Evolutionary conservation across 1,140 invertebrate genomes (phyloP), one percentile per base, ranked within the genome.

Genomic region (Tachypleus tridentatus): DNA sequence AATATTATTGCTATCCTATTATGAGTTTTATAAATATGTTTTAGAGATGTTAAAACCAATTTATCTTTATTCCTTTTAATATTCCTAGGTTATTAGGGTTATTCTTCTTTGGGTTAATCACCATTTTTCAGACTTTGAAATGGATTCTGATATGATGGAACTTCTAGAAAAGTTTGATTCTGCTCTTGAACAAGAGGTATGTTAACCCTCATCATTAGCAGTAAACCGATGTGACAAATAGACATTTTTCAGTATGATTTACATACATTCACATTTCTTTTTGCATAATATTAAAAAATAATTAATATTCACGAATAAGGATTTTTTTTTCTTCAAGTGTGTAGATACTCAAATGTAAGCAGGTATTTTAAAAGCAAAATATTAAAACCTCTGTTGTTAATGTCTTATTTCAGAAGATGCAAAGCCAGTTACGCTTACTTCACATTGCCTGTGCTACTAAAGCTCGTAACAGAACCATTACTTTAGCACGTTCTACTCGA

Each of bases 51-150:
- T 29, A 29, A 29, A 29, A 58, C n/a, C 8, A n/a, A 9, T 9
- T 54, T 60, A 60, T 1, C 49, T 48, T 29, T 47, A 60, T 11
- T 61, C 4, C 49, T 6, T 63, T 49, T 50, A 47, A 29, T 58
- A 57, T 54, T 9, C 1, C 4, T 53, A 92, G 74, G 93, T 98
- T 1, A 96, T 94, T 0, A 80, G 95, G 63, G 93, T 99, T 0
- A 89, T 99, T 0, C 79, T 98, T 3, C 73, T 97, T 3, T 99
- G 97, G 97, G 95, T 98, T 0, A 98, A 98, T 76, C 98, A 98
- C 78, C 96, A 99, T 80, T 99, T 98, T 74, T 97, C 94, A 50
- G 97, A 99, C 76, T 99, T 99, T 79, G 97, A 99, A 79, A 94
- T 87, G 5, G 89, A 96, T 80, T 86, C 90, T 49, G 84, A 86